Evolutionary conservation across 2,888 invertebrate genomes (phyloP), one percentile per base, ranked within the genome.

Genomic region (Acleris sparsana): DNA sequence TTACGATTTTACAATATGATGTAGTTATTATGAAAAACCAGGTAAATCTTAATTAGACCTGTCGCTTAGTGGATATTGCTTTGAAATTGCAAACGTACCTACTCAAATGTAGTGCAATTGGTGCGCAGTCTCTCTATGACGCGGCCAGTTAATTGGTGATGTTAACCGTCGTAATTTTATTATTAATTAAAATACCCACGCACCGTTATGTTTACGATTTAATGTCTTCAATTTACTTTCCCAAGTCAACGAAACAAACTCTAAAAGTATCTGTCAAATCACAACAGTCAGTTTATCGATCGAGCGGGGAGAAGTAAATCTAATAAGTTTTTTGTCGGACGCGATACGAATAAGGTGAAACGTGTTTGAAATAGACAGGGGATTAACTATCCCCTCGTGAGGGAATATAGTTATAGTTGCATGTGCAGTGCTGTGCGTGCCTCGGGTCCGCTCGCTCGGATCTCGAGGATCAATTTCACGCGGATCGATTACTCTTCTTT

Each of bases 321-420:
- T 88, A 90, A 91, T 91, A 89, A 88, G 83, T 86, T 88, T 91
- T 92, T 92, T 90, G 83, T 89, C 79, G 83, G 84, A 84, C 86
- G 87, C 86, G 86, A 86, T 87, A 87, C 87, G 90, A 89, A 90
- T 91, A 91, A 91, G 85, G 90, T 89, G 85, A 90, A 91, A 92
- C 91, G 91, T 92, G 92, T 92, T 91, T 87, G 89, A 90, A 89
- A 91, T 90, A 90, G 92, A 90, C 92, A 87, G 89, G 89, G 92
- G 92, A 90, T 92, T 91, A 92, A 86, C 85, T 88, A 83, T 86
- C 90, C 91, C 90, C 87, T 84, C 79, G 79, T 75, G 78, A 80
- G 81, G 84, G 88, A 53, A 55, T 66, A 66, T 66, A 67, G 16
- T n/a, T 64, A 59, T 58, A 56, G 46, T 69, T 65, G 65, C 39